phyloP scores from a whole-genome alignment of 2,888 invertebrate species.

The Sthenelais limicola region DNA sequence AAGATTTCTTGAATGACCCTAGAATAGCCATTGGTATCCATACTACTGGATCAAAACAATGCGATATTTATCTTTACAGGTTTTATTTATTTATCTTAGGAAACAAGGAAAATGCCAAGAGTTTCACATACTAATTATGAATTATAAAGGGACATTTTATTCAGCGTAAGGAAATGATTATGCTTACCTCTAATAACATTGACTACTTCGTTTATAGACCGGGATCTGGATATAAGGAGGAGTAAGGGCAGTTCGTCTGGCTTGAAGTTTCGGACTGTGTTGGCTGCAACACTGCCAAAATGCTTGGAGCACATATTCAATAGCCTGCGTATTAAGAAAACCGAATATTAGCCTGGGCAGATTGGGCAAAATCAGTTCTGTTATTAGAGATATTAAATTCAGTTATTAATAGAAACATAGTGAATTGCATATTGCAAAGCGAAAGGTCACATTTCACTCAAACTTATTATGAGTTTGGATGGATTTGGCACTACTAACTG shows the following conservation, averaged over 20 bases:
- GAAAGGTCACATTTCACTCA: background rate
- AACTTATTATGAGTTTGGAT: background rate
- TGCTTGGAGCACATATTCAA: constrained; percentile 66
- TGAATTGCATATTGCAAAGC: background rate
- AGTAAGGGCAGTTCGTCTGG: constrained; percentile 90
- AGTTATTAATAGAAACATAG: background rate
- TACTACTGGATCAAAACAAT: too few species aligned
- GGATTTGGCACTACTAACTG: too few species aligned
- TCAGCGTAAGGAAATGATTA: background rate
- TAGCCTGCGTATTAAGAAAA: constrained; percentile 55
- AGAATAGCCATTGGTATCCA: too few species aligned
- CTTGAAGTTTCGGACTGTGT: constrained; percentile 88
- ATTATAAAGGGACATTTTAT: background rate
- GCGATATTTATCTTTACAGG: too few species aligned
- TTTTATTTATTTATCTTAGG: too few species aligned
- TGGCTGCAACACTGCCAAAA: constrained; percentile 86
- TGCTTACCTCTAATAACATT: constrained; percentile 87
- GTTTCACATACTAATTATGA: too few species aligned
- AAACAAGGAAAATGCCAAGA: too few species aligned
- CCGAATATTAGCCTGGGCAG: too few species aligned
- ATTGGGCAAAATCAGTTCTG: background rate
- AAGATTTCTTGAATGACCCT: too few species aligned
- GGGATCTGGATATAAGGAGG: constrained; percentile 88
- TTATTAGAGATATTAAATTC: background rate
- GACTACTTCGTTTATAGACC: constrained; percentile 91